Evolutionary conservation across 2,888 invertebrate genomes (phyloP), one percentile per base, ranked within the genome.

Genomic region (Cephalotes varians): DNA sequence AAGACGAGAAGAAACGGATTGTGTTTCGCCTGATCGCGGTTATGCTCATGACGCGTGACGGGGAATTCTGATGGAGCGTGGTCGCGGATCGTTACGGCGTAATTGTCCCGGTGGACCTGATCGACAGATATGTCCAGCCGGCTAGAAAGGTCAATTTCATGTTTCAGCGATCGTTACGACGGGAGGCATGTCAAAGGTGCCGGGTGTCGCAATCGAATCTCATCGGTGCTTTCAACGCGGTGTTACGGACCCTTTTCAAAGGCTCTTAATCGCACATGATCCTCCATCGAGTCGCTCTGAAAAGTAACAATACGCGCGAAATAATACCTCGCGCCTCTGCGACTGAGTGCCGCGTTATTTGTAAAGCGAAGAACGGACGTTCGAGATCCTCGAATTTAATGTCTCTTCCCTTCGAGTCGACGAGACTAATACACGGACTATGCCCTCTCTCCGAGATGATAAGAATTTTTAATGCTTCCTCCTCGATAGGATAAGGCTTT

Each of bases 41-140:
- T 84, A 85, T 86, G 90, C 82, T 89, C 87, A 85, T 83, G 77
- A 84, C 87, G 89, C 90, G 90, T 91, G 91, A 91, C 90, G 91
- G 67, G 15, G 91, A 91, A 90, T 91, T 90, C 91, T 88, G 87
- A 90, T 90, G 86, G 90, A 83, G 89, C 88, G 86, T 86, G 88
- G 89, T 87, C 87, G 86, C 84, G 85, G 83, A 86, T 91, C 89
- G 89, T 90, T 89, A 87, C 85, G 83, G 80, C 79, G 88, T 91
- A 91, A 91, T 91, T 91, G 91, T 87, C 91, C 86, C 84, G 89
- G 85, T 87, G 86, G 86, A 84, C 73, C 74, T 44, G 77, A 37
- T 72, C 86, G 81, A 81, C 82, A 84, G 81, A 76, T 87, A 85
- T 82, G 81, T 83, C 87, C 87, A 83, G 85, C 84, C 86, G 87